Conservation (phyloP, 2,888 invertebrate genomes). For the Neoaliturus tenellus region DNA sequence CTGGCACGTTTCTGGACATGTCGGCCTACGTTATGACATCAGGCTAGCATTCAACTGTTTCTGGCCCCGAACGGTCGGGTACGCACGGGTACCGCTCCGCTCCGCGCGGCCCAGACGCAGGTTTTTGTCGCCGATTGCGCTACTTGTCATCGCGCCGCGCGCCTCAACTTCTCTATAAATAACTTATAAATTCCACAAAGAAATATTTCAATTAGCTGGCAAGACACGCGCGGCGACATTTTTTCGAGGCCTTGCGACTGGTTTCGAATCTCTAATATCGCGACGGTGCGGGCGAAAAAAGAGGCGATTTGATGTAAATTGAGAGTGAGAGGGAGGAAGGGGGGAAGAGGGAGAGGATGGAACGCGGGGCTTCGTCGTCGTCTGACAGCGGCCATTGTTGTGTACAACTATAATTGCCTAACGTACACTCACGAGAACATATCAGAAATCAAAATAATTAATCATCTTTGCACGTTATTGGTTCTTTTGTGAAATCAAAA, state of each 20-base stretch:
- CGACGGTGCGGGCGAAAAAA: conserved; percentile 23
- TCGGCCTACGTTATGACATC: no score
- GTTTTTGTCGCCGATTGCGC: conserved; percentile 4
- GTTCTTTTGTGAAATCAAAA: no score
- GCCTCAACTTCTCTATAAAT: conserved; percentile 11
- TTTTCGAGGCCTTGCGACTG: conserved; percentile 16
- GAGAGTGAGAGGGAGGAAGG: neutral
- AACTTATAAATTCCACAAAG: conserved; percentile 51
- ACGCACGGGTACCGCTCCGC: neutral
- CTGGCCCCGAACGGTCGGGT: no score
- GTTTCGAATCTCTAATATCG: conserved; percentile 10
- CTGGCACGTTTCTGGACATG: no score
- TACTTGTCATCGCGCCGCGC: conserved; percentile 14
- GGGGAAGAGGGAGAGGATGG: neutral
- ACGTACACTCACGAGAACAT: no score
- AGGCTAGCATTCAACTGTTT: no score
- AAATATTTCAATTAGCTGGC: conserved; percentile 52
- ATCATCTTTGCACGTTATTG: no score
- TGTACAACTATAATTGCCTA: neutral
- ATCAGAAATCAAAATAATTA: no score
- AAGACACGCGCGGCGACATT: conserved; percentile 42
- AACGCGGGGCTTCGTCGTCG: neutral
- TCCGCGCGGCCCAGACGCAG: neutral
- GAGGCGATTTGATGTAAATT: conserved; percentile 43
- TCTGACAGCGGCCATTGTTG: conserved; percentile 21